These are phyloP conservation scores for Zhuqinia jingwanae DNA, from an alignment of 2,888 invertebrate genomes.

Conservation along the genomic window DNA sequence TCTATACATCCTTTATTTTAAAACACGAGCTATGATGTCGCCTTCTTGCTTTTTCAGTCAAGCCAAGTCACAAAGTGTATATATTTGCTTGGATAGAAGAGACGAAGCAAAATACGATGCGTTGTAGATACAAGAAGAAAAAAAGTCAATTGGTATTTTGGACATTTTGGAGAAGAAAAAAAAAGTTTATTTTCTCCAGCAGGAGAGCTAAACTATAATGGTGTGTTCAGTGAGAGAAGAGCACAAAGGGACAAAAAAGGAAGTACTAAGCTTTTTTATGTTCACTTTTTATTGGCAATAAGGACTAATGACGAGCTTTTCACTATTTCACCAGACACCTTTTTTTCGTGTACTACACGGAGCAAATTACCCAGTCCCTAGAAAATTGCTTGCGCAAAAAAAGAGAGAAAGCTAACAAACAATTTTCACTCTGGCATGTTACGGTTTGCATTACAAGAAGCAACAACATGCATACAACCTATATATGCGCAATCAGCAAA, in stretches of 20 bases:
- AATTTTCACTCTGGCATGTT: background rate
- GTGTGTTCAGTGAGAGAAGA: slow-evolving; percentile 12
- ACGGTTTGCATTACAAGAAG: background rate
- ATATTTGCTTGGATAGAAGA: too few relatives aligned
- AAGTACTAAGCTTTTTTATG: slow-evolving; percentile 64
- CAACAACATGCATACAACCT: too few relatives aligned
- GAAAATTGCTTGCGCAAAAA: slow-evolving; percentile 28
- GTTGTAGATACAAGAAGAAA: too few relatives aligned
- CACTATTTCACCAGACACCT: slow-evolving; percentile 55
- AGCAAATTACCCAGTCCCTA: slow-evolving; percentile 21
- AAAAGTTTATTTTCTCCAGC: slow-evolving; percentile 53
- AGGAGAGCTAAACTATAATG: slow-evolving; percentile 12
- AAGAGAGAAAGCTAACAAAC: background rate
- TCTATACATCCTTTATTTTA: slow-evolving; percentile 43
- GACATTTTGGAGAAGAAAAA: slow-evolving; percentile 48
- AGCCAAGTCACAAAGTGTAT: too few relatives aligned
- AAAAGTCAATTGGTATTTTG: slow-evolving; percentile 57
- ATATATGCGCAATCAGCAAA: slow-evolving; percentile 18
- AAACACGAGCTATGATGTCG: slow-evolving; percentile 19
- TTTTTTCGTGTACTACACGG: slow-evolving; percentile 40
- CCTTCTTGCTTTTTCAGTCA: too few relatives aligned
- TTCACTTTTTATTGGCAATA: slow-evolving; percentile 65
- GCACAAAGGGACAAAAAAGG: slow-evolving; percentile 36
- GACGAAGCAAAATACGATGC: too few relatives aligned
- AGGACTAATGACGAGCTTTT: slow-evolving; percentile 70